These are phyloP conservation scores for Phalacrocorax aristotelis DNA, from an alignment of 2,113 vertebrate genomes.

Conservation along the genomic window DNA sequence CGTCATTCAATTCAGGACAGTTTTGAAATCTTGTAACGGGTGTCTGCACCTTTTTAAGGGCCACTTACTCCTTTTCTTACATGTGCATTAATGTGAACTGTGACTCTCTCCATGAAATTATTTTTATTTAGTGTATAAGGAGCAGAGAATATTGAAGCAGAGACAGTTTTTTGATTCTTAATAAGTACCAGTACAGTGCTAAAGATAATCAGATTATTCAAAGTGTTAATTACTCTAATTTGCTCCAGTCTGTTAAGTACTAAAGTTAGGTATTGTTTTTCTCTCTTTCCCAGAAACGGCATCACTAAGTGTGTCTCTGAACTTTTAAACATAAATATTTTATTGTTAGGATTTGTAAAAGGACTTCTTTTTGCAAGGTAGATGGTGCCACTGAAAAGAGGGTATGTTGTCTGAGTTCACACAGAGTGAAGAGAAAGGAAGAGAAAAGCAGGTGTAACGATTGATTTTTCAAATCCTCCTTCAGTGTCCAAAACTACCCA, in stretches of 20 bases:
- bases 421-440: not conserved
- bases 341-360: not conserved
- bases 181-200: not conserved
- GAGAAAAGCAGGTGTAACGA: not conserved
- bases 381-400: not conserved
- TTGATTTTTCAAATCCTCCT: not conserved
- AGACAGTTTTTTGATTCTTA: not conserved
- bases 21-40: not conserved
- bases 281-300: not conserved
- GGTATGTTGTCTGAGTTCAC: not conserved
- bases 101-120: not conserved
- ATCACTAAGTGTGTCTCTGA: not conserved
- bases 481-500: not conserved
- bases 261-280: not conserved
- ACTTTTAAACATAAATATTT: not conserved
- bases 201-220: conserved; percentile 25
- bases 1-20: not conserved
- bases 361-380: not conserved
- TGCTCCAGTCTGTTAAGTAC: not conserved
- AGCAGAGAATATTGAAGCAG: not conserved
- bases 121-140: not conserved
- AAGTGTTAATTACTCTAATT: conserved; percentile 44
- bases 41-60: not conserved
- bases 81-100: not conserved
- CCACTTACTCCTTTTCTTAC: not conserved